A percentile compares a stretch with the other conserved stretches of the same genome.
Conservation (phyloP, 2,113 vertebrate species). For the Plecotus auritus region DNA sequence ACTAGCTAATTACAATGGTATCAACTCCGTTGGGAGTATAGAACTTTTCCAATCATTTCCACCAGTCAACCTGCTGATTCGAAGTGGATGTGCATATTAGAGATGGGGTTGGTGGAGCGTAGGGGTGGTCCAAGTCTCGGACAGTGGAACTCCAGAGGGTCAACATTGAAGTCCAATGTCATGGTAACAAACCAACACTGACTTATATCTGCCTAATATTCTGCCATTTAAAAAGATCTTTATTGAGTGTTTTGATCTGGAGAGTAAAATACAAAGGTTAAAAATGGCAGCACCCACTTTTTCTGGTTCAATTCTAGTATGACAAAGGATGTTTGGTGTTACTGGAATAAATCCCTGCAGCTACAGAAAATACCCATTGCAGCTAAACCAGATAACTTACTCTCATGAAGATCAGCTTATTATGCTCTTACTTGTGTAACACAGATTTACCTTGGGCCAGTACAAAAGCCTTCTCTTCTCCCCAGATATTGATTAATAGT, state of each 20-base stretch:
- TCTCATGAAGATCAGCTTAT: not conserved
- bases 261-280: not conserved
- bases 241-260: not conserved
- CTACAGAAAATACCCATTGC: not conserved
- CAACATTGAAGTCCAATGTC: not conserved
- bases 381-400: not conserved
- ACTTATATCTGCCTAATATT: not conserved
- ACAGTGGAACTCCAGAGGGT: not conserved
- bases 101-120: not conserved
- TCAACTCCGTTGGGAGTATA: not conserved
- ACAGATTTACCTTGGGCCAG: not conserved
- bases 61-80: not conserved
- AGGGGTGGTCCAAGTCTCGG: not conserved
- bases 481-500: not conserved
- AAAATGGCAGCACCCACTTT: not conserved
- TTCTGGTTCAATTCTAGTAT: not conserved
- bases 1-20: no score
- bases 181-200: not conserved
- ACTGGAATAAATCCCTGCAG: not conserved
- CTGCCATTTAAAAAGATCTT: not conserved
- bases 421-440: not conserved
- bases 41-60: not conserved
- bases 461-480: not conserved
- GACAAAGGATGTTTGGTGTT: not conserved
- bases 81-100: not conserved